Base-by-base conservation (phyloP, 2,113 vertebrate genomes). In the Myrmophylax atrothorax region DNA sequence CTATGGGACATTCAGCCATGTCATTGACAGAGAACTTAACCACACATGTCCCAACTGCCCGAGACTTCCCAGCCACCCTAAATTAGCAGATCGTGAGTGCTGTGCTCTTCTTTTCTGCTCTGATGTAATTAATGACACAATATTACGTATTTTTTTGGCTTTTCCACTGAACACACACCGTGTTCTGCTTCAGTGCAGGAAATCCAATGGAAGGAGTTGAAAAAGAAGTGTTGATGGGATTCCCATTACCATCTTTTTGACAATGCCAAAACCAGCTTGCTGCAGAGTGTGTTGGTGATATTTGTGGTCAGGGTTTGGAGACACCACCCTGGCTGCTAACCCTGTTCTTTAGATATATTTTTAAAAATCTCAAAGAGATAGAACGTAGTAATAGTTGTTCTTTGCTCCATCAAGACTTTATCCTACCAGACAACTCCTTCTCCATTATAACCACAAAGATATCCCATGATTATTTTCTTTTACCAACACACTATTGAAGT, bases 1-100 rank as follows among this genome's bases (percentile, higher is more conserved):
- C 12, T 0, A 0, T 3, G 37, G 50, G n/a, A 35, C 1, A 2
- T 37, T 66, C 47, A 8, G 19, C 13, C 9, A 2, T 6, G 35
- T 25, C 46, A 64, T 1, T 26, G 63, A 25, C 56, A 38, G 38
- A 35, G 63, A 44, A 20, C 12, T 58, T 28, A 7, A 7, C 0
- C 2, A 17, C 10, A 64, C 19, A 38, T 24, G 28, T 46, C 42
- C 50, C 9, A 64, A 5, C 23, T 7, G 8, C 35, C 23, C 7
- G 15, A 58, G 67, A 18, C n/a, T 59, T 83, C 47, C n/a, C 62
- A 89, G 42, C 7, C 44, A 37, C 44, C 5, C 46, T 33, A n/a
- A n/a, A 31, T 19, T 5, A 55, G 35, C 29, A 37, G 33, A 55
- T 4, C 8, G 3, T 14, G 16, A 63, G 37, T 6, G 25, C n/a